phyloP scores from a whole-genome alignment of 2,797 vertebrate genomes.

The Bovichtus diacanthus region DNA sequence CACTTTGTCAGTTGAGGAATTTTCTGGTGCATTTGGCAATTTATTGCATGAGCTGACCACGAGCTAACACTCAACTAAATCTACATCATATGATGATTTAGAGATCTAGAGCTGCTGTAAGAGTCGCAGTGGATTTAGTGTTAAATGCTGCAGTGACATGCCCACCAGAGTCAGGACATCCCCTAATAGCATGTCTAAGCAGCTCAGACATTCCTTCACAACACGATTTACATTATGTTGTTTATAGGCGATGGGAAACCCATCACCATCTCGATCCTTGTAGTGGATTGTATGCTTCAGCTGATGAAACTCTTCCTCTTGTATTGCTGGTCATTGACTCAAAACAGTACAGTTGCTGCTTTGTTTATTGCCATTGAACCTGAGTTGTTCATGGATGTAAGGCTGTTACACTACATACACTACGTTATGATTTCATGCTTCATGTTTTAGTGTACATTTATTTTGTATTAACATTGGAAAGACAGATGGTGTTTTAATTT shows the following conservation, averaged over 20 bases:
- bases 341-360: not conserved
- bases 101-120: not conserved
- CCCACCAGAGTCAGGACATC: conserved; percentile 27
- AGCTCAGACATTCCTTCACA: conserved; percentile 35
- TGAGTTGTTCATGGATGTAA: not conserved
- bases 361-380: not conserved
- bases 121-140: not conserved
- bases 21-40: not conserved
- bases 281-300: not conserved
- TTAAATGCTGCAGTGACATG: conserved; percentile 30
- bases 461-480: not conserved
- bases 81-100: not conserved
- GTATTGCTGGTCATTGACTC: not conserved
- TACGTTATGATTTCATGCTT: no score
- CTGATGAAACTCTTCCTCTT: not conserved
- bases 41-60: no score
- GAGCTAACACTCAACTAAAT: no score
- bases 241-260: not conserved
- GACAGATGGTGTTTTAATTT: not conserved
- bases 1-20: not conserved
- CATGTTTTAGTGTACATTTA: conserved; percentile 3
- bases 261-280: not conserved
- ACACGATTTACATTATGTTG: not conserved
- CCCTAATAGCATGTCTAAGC: conserved; percentile 34
- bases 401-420: not conserved